Percentiles rank a stretch among this genome's conserved stretches.
Evolutionary conservation across 2,888 invertebrate genomes (phyloP).

Genomic region (Hofmannophila pseudospretella): DNA sequence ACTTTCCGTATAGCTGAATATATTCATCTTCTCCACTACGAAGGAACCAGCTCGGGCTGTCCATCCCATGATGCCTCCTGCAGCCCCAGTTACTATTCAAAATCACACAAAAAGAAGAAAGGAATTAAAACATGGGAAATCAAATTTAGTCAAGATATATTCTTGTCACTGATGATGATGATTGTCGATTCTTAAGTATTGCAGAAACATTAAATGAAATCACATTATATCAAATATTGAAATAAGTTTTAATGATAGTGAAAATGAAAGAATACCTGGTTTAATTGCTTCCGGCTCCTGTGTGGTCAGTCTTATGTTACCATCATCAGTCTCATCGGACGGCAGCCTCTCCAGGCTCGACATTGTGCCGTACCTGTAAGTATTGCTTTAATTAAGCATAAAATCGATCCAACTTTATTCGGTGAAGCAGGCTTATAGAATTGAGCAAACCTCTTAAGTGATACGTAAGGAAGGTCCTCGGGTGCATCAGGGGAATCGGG

Average conservation of each 20-base stretch:
- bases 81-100: slow-evolving; percentile 41
- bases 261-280: slow-evolving; percentile 18
- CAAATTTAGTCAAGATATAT: no score
- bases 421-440: background rate
- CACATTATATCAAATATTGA: no score
- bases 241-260: no score
- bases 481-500: slow-evolving; percentile 83
- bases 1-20: slow-evolving; percentile 69
- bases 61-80: slow-evolving; percentile 83
- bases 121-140: no score
- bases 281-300: slow-evolving; percentile 55
- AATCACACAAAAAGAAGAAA: no score
- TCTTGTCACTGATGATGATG: no score
- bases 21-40: slow-evolving; percentile 88
- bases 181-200: no score
- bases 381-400: slow-evolving; percentile 14
- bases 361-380: slow-evolving; percentile 81
- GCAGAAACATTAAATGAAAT: no score
- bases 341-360: slow-evolving; percentile 84
- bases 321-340: slow-evolving; percentile 79
- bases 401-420: background rate
- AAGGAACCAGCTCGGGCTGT: slow-evolving; percentile 88
- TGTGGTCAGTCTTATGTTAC: slow-evolving; percentile 66
- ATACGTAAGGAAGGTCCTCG: slow-evolving; percentile 86
- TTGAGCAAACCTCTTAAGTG: slow-evolving; percentile 76